Evolutionary conservation across 1,140 invertebrate genomes (phyloP).

Genomic region (Helicorthomorpha holstii): DNA sequence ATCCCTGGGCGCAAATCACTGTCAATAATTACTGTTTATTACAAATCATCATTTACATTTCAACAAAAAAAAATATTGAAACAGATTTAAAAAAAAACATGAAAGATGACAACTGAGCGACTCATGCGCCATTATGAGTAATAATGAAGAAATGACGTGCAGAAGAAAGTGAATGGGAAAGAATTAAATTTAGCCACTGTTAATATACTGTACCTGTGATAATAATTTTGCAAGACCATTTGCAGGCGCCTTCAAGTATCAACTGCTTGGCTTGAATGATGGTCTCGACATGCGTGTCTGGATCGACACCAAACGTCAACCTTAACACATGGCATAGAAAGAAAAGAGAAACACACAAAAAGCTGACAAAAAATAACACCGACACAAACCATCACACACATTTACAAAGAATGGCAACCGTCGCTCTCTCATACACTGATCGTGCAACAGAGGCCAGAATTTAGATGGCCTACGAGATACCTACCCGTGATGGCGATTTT

Average conservation of each 20-base stretch:
- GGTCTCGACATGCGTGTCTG: constrained; percentile 96
- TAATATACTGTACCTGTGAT: constrained; percentile 60
- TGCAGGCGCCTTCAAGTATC: constrained; percentile 97
- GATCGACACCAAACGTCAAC: constrained; percentile 92
- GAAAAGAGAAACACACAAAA: constrained; percentile 2
- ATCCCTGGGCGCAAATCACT: constrained; percentile 99
- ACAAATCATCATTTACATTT: not conserved
- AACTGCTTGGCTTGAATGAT: constrained; percentile 92
- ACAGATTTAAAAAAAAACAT: not conserved
- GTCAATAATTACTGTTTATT: constrained; percentile 16
- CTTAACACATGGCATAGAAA: constrained; percentile 30
- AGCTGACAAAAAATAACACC: not conserved
- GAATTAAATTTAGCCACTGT: no score
- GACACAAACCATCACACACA: not conserved
- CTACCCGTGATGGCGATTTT: constrained; percentile 98
- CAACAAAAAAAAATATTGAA: not conserved
- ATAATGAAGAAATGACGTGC: not conserved
- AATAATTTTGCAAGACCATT: constrained; percentile 99
- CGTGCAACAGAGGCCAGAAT: no score
- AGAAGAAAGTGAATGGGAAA: not conserved
- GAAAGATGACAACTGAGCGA: not conserved
- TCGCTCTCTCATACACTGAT: no score
- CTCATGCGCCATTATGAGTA: not conserved
- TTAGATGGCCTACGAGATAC: no score
- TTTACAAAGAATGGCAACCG: not conserved